A percentile compares a stretch with the other conserved stretches of the same genome.
These are phyloP conservation scores for Sussaba pulchella DNA, from an alignment of 2,888 invertebrate genomes.

Conservation along the genomic window DNA sequence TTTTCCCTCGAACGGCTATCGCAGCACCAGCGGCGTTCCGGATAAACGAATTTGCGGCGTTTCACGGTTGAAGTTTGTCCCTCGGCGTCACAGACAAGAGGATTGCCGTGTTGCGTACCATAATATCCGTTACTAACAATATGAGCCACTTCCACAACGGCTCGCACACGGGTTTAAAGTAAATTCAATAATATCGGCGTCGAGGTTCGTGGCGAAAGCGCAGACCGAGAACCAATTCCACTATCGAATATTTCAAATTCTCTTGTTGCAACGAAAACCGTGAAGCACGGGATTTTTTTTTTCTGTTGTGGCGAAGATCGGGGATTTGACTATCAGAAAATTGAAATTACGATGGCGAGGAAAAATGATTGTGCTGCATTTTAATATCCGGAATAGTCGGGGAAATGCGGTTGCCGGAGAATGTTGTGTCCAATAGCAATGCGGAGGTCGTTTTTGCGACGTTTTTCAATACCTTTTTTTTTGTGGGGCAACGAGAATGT, in stretches of 20 bases:
- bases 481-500: too few relatives aligned
- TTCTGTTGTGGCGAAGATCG: neutral
- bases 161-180: slow-evolving; percentile 25
- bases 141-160: slow-evolving; percentile 39
- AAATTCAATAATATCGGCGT: slow-evolving; percentile 51
- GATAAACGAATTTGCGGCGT: slow-evolving; percentile 65
- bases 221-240: neutral
- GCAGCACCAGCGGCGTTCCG: slow-evolving; percentile 47
- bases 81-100: slow-evolving; percentile 8
- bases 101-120: slow-evolving; percentile 21
- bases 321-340: neutral
- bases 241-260: neutral
- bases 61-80: slow-evolving; percentile 20
- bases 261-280: neutral
- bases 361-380: too few relatives aligned
- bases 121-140: slow-evolving; percentile 50
- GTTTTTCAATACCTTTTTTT: too few relatives aligned
- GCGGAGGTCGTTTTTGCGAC: too few relatives aligned
- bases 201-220: neutral
- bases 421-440: too few relatives aligned
- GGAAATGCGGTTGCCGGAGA: too few relatives aligned
- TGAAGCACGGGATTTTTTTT: neutral
- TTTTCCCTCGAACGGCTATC: slow-evolving; percentile 45
- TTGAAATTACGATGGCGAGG: too few relatives aligned
- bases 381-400: too few relatives aligned